Base-by-base conservation (phyloP, 2,113 vertebrate species). In the Lagenorhynchus albirostris region DNA sequence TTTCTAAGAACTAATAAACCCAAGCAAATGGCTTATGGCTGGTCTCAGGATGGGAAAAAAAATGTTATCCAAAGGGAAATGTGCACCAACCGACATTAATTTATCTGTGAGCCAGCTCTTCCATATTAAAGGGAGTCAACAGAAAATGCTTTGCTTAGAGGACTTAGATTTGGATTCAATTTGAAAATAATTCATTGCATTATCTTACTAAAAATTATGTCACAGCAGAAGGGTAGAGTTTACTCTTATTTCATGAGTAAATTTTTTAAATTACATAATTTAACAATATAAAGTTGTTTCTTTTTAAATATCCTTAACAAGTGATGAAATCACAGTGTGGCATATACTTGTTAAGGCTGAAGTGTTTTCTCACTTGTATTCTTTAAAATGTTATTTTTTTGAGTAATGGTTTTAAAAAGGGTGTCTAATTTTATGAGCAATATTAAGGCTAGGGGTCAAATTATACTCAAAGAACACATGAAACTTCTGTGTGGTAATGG, bases 1-100 rank as follows among this genome's bases (percentile, higher is more conserved):
- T 84, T 98, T 96, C 67, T 86, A 80, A 74, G 79, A 96, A 70
- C 55, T 97, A 62, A 84, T 91, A 74, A 87, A 85, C 29, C 38
- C 63, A 95, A 68, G 38, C 87, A 83, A 97, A 87, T 93, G 81
- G 18, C 25, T 80, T 88, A 2, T 94, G 74, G 31, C 63, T 95
- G 89, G 33, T 71, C 1, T 65, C 41, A 15, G 82, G 65, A 3
- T 11, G 0, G 47, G n/a, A 38, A 9, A 25, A 8, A 86, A 84
- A 71, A 9, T 4, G 1, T 23, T 60, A 44, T 47, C 38, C 13
- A 55, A 63, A n/a, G 14, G n/a, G 6, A 96, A 93, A 83, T 87
- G 36, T 58, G 58, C 14, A 63, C 44, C 6, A 1, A 74, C 81
- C 23, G 84, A 33, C 89, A 71, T 2, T 88, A 95, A 97, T 68